These are phyloP conservation scores for Clivina fossor DNA, from an alignment of 2,888 invertebrate species.

Conservation along the genomic window DNA sequence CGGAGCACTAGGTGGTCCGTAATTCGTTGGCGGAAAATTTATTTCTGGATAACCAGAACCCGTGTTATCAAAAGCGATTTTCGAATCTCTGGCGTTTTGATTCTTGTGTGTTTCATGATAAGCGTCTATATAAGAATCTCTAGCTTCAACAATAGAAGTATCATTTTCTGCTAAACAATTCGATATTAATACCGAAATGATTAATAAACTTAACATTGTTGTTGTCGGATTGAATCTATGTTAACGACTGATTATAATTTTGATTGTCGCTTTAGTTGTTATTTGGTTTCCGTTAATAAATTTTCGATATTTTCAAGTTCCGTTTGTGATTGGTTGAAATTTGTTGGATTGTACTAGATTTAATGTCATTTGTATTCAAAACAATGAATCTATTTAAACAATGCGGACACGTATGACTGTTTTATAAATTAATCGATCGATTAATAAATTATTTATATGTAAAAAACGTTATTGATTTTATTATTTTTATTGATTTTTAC, in stretches of 20 bases:
- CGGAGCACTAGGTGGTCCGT: conserved; percentile 53
- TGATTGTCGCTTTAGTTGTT: conserved; percentile 21
- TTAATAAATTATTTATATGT: too few relatives aligned
- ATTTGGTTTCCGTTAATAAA: conserved; percentile 17
- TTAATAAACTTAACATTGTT: too few relatives aligned
- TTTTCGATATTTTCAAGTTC: conserved; percentile 18
- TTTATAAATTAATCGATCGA: conserved; percentile 14
- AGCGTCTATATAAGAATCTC: conserved; percentile 67
- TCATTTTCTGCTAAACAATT: too few relatives aligned
- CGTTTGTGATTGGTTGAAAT: conserved; percentile 1
- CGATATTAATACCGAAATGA: too few relatives aligned
- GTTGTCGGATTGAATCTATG: not conserved
- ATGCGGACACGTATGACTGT: conserved; percentile 13
- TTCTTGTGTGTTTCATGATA: conserved; percentile 61
- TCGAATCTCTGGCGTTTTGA: conserved; percentile 53
- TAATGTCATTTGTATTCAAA: conserved; percentile 20
- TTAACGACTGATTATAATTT: conserved; percentile 10
- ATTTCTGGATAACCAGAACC: too few relatives aligned
- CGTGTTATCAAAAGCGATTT: conserved; percentile 39
- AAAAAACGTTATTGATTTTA: too few relatives aligned
- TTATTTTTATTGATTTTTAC: too few relatives aligned
- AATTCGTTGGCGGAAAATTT: conserved; percentile 47
- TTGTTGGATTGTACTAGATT: conserved; percentile 10
- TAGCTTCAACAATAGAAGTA: conserved; percentile 42
- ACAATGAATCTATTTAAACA: conserved; percentile 6